A percentile compares a stretch with the other conserved stretches of the same genome.
These are phyloP conservation scores for Noctua comes DNA, from an alignment of 2,888 invertebrate genomes.

Conservation along the genomic window DNA sequence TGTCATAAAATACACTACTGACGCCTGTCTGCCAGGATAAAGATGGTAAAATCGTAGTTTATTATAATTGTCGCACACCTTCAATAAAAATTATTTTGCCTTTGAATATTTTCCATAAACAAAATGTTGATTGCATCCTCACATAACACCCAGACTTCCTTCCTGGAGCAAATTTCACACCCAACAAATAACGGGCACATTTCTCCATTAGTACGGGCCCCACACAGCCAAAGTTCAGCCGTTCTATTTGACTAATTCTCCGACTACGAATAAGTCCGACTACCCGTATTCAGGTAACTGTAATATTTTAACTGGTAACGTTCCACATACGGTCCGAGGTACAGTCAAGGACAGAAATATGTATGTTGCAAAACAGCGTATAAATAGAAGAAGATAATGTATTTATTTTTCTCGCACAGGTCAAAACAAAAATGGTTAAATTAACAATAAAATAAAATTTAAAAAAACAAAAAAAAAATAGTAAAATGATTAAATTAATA, in stretches of 20 bases:
- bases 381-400: not conserved
- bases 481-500: too few relatives aligned
- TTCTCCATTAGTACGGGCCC: slow-evolving; percentile 52
- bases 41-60: too few relatives aligned
- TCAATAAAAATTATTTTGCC: too few relatives aligned
- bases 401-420: too few relatives aligned
- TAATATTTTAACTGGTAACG: slow-evolving; percentile 55
- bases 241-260: slow-evolving; percentile 74
- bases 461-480: too few relatives aligned
- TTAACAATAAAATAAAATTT: too few relatives aligned
- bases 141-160: not conserved
- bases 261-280: slow-evolving; percentile 53
- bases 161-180: not conserved
- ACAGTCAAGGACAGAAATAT: slow-evolving; percentile 10
- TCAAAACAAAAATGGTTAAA: too few relatives aligned
- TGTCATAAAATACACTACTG: too few relatives aligned
- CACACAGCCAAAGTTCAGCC: slow-evolving; percentile 67
- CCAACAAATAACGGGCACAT: not conserved
- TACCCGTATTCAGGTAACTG: slow-evolving; percentile 57
- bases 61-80: too few relatives aligned
- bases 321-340: slow-evolving; percentile 39
- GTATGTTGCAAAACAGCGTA: not conserved
- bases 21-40: too few relatives aligned
- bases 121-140: not conserved
- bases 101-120: too few relatives aligned